Conservation (phyloP, 2,113 vertebrate species). For the Indicator indicator region DNA sequence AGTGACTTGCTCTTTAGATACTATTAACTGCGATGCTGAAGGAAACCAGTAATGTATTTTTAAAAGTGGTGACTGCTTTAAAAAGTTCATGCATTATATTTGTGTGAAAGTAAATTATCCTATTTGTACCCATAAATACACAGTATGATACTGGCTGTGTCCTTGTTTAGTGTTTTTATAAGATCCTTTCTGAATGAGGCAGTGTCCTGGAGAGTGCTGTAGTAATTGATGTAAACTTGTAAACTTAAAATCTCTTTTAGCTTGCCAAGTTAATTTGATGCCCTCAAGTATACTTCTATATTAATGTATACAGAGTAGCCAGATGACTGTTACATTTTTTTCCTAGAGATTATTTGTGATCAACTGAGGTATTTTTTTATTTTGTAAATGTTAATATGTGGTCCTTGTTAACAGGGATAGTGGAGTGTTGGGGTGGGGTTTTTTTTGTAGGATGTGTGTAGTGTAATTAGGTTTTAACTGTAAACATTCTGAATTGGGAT, state of each 20-base stretch:
- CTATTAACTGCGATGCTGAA: accelerated
- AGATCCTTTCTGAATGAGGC: not conserved
- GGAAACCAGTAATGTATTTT: not conserved
- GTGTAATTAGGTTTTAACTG: not conserved
- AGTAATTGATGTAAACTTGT: not conserved
- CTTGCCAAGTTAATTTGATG: not conserved
- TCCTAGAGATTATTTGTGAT: not conserved
- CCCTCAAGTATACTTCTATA: not conserved
- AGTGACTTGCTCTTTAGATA: not conserved
- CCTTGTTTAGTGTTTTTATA: not conserved
- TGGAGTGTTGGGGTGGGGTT: no score
- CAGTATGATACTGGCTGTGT: not conserved
- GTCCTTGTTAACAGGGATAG: not conserved
- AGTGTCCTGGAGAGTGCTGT: not conserved
- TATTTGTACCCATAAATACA: not conserved
- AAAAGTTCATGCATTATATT: not conserved
- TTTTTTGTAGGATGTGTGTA: not conserved
- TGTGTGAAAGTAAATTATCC: not conserved
- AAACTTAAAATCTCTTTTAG: not conserved
- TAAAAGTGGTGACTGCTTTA: not conserved
- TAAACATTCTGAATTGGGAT: not conserved
- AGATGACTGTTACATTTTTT: not conserved
- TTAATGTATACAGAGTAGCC: not conserved
- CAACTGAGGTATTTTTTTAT: not conserved
- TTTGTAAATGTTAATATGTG: not conserved